Base-by-base conservation (phyloP, 2,797 vertebrate species). In the Eupleurogrammus muticus region DNA sequence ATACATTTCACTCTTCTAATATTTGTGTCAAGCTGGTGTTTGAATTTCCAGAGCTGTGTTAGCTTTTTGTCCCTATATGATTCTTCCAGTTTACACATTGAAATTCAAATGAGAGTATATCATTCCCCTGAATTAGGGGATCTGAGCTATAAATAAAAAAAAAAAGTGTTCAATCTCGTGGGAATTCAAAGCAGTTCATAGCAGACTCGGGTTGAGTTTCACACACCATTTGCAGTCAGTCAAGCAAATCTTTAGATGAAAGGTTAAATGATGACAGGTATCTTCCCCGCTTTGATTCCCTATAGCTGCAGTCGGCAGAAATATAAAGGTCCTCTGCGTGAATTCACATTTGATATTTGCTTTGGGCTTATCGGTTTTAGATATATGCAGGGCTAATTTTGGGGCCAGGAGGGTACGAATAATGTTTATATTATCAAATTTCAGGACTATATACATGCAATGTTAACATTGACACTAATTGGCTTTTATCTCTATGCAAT, bases 201-300 rank as follows among this genome's bases (percentile, higher is more conserved):
- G 56, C 38, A 64, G 16, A 83, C 52, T 67, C 59, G 8, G 58
- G 51, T 70, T 62, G 61, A 62, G 73, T 70, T 79, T 79, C 77
- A 79, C 67, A 77, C 67, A 56, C 50, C 79, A 78, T 80, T 85
- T 73, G 62, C 54, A 80, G 70, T 69, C 78, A 81, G 73, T 83
- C 75, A 77, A 77, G 67, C 58, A 80, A 60, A 81, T 83, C 67
- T 67, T 20, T 32, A 42, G 50, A 78, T 70, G 58, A 81, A 78
- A 81, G 71, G 78, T 80, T 78, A 78, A 80, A 66, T 67, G 63
- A 77, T 79, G 83, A 73, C 72, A 79, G 60, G 44, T 66, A 72
- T 80, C 61, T 53, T 57, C 60, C 58, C 53, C 13, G 50, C 53
- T 82, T 72, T 67, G 35, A 79, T 69, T 71, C 44, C 59, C 17